phyloP scores from a whole-genome alignment of 2,888 invertebrate genomes.

The Epirrita christyi region DNA sequence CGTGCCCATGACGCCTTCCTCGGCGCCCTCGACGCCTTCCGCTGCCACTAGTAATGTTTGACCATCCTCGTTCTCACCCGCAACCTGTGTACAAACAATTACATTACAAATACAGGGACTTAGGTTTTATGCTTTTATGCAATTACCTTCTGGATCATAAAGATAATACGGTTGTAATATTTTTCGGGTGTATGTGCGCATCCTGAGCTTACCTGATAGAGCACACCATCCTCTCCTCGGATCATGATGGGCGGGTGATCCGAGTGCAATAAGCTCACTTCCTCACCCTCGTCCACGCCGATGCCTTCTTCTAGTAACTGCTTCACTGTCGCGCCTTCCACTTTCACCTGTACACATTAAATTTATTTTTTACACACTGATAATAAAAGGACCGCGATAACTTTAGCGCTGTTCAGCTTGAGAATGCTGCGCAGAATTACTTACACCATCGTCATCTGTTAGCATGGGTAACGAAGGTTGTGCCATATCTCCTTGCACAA shows the following conservation, averaged over 20 bases:
- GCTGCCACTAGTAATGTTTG: conserved; percentile 87
- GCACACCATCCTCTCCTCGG: conserved; percentile 93
- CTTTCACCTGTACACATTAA: conserved; percentile 79
- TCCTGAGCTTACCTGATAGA: conserved; percentile 86
- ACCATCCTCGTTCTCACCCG: conserved; percentile 85
- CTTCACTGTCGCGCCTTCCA: conserved; percentile 85
- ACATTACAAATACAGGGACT: neutral
- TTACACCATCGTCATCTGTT: conserved; percentile 78
- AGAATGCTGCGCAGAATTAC: conserved; percentile 40
- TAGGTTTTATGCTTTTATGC: too few relatives aligned
- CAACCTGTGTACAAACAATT: conserved; percentile 79
- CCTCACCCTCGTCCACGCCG: conserved; percentile 72
- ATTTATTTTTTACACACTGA: too few relatives aligned
- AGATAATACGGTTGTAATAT: too few relatives aligned
- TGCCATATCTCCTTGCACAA: conserved; percentile 79
- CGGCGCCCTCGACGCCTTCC: conserved; percentile 88
- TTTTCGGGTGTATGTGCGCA: too few relatives aligned
- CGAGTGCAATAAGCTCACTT: conserved; percentile 65
- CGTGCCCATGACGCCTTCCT: conserved; percentile 88
- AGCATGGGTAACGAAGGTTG: conserved; percentile 77
- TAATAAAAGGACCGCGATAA: too few relatives aligned
- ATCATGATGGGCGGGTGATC: conserved; percentile 89
- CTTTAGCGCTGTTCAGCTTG: too few relatives aligned
- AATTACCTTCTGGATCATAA: too few relatives aligned
- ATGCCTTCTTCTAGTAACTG: conserved; percentile 77